These are phyloP conservation scores for Entomobrya proxima DNA, from an alignment of 2,888 invertebrate genomes.

Conservation along the genomic window DNA sequence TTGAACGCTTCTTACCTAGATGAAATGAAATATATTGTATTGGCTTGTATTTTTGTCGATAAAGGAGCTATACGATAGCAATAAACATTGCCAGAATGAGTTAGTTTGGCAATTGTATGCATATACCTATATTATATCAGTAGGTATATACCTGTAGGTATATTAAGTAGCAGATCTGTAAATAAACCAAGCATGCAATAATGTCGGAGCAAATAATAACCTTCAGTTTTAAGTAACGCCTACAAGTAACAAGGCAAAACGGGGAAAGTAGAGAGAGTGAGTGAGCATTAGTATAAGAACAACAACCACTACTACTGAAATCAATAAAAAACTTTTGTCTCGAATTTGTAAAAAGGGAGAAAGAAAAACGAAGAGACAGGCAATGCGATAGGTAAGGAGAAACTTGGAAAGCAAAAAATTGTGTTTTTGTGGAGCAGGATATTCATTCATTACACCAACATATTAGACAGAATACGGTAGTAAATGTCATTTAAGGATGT, in stretches of 20 bases:
- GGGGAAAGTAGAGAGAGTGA: slow-evolving; percentile 50
- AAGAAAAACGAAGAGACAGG: background rate
- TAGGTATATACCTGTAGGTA: background rate
- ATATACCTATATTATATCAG: too few relatives aligned
- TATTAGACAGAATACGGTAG: slow-evolving; percentile 55
- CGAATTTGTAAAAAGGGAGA: background rate
- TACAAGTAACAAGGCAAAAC: background rate
- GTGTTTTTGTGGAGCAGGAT: slow-evolving; percentile 35
- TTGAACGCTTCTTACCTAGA: background rate
- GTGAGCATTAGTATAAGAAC: background rate
- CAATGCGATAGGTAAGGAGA: background rate
- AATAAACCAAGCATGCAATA: background rate
- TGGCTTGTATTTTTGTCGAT: slow-evolving; percentile 31
- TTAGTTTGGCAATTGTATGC: background rate
- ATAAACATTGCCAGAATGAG: slow-evolving; percentile 15
- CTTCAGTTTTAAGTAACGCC: slow-evolving; percentile 18
- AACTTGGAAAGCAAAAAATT: background rate
- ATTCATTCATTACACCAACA: slow-evolving; percentile 57
- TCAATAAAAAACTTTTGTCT: slow-evolving; percentile 48
- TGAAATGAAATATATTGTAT: slow-evolving; percentile 32
- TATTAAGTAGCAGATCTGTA: background rate
- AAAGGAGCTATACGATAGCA: slow-evolving; percentile 27
- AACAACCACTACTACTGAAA: slow-evolving; percentile 18
- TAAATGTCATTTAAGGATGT: slow-evolving; percentile 57
- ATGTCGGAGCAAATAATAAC: background rate